These are phyloP conservation scores for Cettia cetti DNA, from an alignment of 2,113 vertebrate species.

Conservation along the genomic window DNA sequence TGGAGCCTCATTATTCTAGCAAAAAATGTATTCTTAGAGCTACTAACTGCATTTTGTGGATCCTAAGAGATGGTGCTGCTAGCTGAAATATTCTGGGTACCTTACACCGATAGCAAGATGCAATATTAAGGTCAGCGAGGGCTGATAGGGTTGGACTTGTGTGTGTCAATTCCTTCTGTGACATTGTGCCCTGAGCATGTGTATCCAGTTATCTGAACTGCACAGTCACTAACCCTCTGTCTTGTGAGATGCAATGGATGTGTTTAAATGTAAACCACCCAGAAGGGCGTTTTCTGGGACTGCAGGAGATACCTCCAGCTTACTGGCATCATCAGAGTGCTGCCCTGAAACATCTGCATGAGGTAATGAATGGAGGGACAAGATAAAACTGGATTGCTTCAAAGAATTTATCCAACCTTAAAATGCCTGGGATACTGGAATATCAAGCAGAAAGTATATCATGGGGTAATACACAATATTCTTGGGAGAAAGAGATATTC, in stretches of 20 bases:
- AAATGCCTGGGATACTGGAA: neutral
- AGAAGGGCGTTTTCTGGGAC: neutral
- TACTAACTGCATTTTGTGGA: neutral
- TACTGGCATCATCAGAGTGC: neutral
- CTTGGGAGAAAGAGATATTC: neutral
- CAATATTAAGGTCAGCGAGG: neutral
- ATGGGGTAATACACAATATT: neutral
- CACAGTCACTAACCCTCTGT: neutral
- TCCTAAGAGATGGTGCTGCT: neutral
- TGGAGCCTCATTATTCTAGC: neutral
- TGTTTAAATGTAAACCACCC: neutral
- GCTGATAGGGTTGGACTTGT: neutral
- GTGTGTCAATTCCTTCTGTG: neutral
- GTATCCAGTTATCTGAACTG: neutral
- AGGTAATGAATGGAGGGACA: neutral
- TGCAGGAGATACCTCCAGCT: neutral
- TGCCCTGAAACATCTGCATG: neutral
- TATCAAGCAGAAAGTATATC: neutral
- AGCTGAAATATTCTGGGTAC: neutral
- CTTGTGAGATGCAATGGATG: neutral
- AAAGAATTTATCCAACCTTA: neutral
- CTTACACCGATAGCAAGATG: neutral
- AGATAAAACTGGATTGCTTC: neutral
- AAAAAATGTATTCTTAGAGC: neutral
- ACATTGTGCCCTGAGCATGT: neutral